Evolutionary conservation across 2,113 vertebrate species (phyloP), one percentile per base, ranked within the genome.

Genomic region (Poecilia latipinna): DNA sequence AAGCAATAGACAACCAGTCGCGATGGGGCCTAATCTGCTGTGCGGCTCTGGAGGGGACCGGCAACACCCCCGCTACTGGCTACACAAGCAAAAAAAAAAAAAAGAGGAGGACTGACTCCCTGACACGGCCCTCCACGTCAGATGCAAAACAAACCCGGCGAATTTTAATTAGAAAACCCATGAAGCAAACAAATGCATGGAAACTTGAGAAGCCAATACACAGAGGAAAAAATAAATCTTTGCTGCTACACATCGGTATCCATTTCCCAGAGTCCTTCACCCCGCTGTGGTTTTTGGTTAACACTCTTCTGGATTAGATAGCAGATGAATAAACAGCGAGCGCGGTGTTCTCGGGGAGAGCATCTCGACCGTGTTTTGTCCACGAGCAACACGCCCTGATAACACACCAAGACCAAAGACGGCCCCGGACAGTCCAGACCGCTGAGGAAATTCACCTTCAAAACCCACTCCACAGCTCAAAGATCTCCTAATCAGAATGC

Each of bases 101-200:
- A 76, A 37, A 65, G 44, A 82, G 66, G 82, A 80, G 70, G 65
- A 65, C 42, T 70, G 2, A 70, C 80, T 76, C 51, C 35, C 72
- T 31, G 64, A 78, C 74, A 54, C 61, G 82, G 79, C 73, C 48
- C 63, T 78, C 77, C 54, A 61, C 68, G 75, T 90, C 89, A 82
- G 29, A 75, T 74, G 68, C 78, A 89, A 80, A 75, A 74, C 70
- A 77, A 82, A 68, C 80, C 68, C 13, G 62, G 35, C 29, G 12
- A 82, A 82, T 88, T 90, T 91, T 88, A 90, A 93, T 91, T 89
- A 91, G 82, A 89, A 91, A 92, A 87, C 81, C 78, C 83, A 85
- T 72, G 74, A 88, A 89, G 89, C 89, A 90, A 88, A 89, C 83
- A 87, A 90, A 88, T 71, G 86, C 84, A 83, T 12, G 12, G 83